Conservation (phyloP, 2,888 invertebrate species). For the Amaurobius ferox region DNA sequence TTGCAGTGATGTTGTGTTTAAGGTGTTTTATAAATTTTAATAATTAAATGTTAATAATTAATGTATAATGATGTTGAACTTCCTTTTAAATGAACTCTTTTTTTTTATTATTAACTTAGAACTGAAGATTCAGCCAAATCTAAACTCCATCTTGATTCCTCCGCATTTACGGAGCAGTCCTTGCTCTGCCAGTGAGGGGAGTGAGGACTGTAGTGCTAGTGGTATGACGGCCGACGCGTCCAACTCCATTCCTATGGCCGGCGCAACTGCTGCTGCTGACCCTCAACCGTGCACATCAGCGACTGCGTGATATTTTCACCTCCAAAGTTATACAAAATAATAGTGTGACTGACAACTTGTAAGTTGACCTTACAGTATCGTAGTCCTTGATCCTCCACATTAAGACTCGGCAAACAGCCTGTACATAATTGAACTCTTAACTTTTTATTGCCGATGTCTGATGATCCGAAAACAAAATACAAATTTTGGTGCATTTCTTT, state of each 20-base stretch:
- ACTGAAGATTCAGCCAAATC: conserved; percentile 91
- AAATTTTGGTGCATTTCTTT: conserved; percentile 24
- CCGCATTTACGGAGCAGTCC: conserved; percentile 79
- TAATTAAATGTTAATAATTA: too few species aligned
- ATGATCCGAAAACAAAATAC: conserved; percentile 7
- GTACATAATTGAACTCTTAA: conserved; percentile 26
- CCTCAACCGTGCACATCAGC: conserved; percentile 34
- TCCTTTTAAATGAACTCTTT: too few species aligned
- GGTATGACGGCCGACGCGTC: conserved; percentile 32
- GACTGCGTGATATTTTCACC: conserved; percentile 39
- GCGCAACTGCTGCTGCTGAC: conserved; percentile 37
- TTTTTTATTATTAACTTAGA: conserved; percentile 85
- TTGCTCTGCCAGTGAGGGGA: conserved; percentile 9
- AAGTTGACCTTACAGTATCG: conserved; percentile 19
- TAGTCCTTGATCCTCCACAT: conserved; percentile 1
- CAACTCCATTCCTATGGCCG: conserved; percentile 33
- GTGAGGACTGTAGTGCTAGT: conserved; percentile 20
- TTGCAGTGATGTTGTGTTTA: too few species aligned
- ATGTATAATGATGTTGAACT: too few species aligned
- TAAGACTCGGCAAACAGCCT: conserved; percentile 18
- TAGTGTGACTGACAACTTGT: conserved; percentile 4
- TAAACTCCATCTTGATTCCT: conserved; percentile 92
- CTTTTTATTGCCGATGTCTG: conserved; percentile 25
- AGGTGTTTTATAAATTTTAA: too few species aligned
- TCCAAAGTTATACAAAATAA: neutral